Base-by-base conservation (phyloP, 2,888 invertebrate genomes). In the Cosmia pyralina region DNA sequence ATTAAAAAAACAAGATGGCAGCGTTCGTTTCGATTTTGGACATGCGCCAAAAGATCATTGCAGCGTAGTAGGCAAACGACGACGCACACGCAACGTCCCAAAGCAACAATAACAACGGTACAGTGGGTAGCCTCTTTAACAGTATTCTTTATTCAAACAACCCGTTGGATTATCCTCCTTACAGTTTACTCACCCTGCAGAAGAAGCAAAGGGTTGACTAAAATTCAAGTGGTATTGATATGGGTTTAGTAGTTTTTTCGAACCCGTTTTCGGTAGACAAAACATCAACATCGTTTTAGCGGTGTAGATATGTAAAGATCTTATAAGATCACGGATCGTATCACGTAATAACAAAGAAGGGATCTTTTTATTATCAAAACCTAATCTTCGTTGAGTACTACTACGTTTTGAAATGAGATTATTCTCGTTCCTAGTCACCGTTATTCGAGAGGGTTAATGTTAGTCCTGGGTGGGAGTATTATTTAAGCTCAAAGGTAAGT, bases 331-430 rank as follows among this genome's bases (percentile, higher is more conserved):
- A 52, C n/a, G 75, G 60, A n/a, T 66, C 63, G 48, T 41, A 50
- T 64, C 62, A 44, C 55, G 55, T 48, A 46, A 50, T 17, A 48
- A 57, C 44, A 48, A 34, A 76, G 68, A 41, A 34, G 55, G 46
- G 46, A 76, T 76, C 60, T 22, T 80, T 75, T 79, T 79, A 62
- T 64, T 50, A 80, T 48, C 28, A 34, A 53, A 64, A 48, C 38
- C 59, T 57, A 67, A 77, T 77, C 34, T 67, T 76, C 22, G 28
- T 76, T 22, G 22, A 81, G 77, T 44, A 57, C 19, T 22, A 11
- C 3, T 13, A 28, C 67, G 44, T 57, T 55, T 65, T 48, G 65
- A 46, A 48, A 55, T 81, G 55, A 44, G 34, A 41, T 44, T 57
- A 38, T 28, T 53, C 28, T 60, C 0, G 19, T 60, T 34, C 34